Evolutionary conservation across 1,140 invertebrate genomes (phyloP).

Genomic region (Heliconius congener): DNA sequence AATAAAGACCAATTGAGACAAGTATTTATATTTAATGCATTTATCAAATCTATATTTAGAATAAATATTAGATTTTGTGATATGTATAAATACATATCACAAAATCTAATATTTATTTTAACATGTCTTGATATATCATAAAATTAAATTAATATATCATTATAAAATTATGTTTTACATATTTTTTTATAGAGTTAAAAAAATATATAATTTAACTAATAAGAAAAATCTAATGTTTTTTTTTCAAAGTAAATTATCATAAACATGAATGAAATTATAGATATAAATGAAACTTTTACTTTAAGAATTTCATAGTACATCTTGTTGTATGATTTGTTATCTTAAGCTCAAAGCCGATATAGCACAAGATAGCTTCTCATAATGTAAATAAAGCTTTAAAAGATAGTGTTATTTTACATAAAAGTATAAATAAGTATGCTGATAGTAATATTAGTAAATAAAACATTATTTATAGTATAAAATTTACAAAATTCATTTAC

Average conservation of each 20-base stretch:
- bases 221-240: background rate
- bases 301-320: background rate
- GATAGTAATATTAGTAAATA: constrained; percentile 6
- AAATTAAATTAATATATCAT: no score
- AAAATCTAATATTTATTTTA: no score
- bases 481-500: background rate
- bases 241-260: background rate
- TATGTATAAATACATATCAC: no score
- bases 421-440: background rate
- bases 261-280: background rate
- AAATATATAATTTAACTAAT: background rate
- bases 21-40: background rate
- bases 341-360: background rate
- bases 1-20: background rate
- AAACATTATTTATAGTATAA: background rate
- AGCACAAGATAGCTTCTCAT: background rate
- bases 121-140: no score
- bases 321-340: background rate
- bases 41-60: no score
- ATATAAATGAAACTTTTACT: background rate
- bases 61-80: no score
- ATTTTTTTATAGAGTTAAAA: no score
- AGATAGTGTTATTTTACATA: background rate
- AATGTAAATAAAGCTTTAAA: background rate
- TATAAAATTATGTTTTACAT: no score